Conservation (phyloP, 2,113 vertebrate species). For the Poeciliopsis prolifica region DNA sequence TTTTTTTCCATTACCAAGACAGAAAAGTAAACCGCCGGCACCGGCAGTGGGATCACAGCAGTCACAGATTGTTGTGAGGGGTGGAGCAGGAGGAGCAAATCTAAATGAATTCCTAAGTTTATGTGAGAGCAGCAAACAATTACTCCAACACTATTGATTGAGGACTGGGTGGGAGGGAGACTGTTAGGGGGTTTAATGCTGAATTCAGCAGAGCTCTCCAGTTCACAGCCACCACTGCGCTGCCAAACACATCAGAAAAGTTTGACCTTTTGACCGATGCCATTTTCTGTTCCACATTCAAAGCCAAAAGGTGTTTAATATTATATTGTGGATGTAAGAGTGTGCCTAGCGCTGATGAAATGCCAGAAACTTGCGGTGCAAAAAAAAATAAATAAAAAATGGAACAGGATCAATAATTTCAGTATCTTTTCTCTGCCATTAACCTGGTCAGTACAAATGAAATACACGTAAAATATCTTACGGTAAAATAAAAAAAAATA, state of each 20-base stretch:
- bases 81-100: constrained; percentile 35
- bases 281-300: constrained; percentile 18
- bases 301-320: constrained; percentile 7
- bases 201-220: constrained; percentile 46
- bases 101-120: constrained; percentile 64
- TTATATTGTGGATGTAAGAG: not conserved
- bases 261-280: not conserved
- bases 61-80: constrained; percentile 31
- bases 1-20: constrained; percentile 59
- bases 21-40: constrained; percentile 66
- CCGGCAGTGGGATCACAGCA: constrained; percentile 35
- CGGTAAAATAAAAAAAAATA: no score
- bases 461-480: not conserved
- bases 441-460: not conserved
- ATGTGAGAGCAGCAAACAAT: constrained; percentile 54
- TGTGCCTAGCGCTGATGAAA: no score
- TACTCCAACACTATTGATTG: constrained; percentile 61
- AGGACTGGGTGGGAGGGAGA: constrained; percentile 52
- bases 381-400: no score
- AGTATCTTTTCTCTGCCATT: no score
- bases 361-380: no score
- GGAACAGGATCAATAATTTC: no score
- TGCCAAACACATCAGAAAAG: constrained; percentile 14
- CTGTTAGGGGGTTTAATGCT: constrained; percentile 59
- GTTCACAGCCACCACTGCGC: constrained; percentile 2